Conservation (phyloP, 2,797 vertebrate species). For the Thamnophis elegans region DNA sequence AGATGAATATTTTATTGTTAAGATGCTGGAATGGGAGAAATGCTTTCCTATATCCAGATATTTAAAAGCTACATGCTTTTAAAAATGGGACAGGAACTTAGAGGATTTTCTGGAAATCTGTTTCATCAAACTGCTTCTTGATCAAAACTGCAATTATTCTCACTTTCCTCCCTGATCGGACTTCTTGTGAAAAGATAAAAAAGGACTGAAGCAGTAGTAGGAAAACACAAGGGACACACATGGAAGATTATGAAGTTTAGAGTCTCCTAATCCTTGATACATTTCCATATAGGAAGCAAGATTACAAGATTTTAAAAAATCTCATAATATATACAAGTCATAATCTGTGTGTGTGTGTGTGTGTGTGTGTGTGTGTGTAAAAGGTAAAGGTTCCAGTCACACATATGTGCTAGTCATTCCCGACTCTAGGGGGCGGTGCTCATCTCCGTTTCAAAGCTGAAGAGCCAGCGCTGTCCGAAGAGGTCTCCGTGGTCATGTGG, state of each 20-base stretch:
- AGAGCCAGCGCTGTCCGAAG: too few relatives aligned
- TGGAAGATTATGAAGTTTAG: background rate
- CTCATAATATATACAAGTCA: too few relatives aligned
- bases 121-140: background rate
- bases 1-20: background rate
- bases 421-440: too few relatives aligned
- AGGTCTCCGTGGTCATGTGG: too few relatives aligned
- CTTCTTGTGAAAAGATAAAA: background rate
- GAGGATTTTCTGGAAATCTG: background rate
- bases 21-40: background rate
- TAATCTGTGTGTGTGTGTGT: background rate
- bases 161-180: background rate
- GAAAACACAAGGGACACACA: background rate
- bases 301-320: background rate
- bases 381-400: too few relatives aligned
- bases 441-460: too few relatives aligned
- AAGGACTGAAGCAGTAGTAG: background rate
- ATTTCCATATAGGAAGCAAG: background rate
- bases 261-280: background rate
- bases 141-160: background rate
- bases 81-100: too few relatives aligned
- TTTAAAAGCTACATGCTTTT: background rate
- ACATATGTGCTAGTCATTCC: too few relatives aligned
- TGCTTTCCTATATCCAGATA: background rate
- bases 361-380: too few relatives aligned